Evolutionary conservation across 1,140 invertebrate species (phyloP), one percentile per base, ranked within the genome.

Genomic region (Hydropsyche tenuis): DNA sequence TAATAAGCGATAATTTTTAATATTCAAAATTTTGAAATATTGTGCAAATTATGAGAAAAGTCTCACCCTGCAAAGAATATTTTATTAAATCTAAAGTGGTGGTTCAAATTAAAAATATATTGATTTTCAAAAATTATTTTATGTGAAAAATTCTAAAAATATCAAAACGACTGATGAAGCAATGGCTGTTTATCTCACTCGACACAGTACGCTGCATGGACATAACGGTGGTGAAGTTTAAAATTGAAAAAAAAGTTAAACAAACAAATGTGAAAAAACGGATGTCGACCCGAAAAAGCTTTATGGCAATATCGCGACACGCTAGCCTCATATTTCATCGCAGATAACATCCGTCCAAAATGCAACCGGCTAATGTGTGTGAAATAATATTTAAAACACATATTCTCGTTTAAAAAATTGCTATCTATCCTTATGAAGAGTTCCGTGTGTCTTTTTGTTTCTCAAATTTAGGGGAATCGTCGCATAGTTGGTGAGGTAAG

Each of bases 121-220:
- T n/a, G n/a, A n/a, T n/a, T n/a, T n/a, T n/a, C n/a, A n/a, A n/a
- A n/a, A n/a, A 46, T 16, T 46, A n/a, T 60, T 3, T 11, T 20
- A 20, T 60, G 18, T 60, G 22, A 60, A 18, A 20, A 60, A 60
- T 22, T n/a, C 53, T 11, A 60, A 60, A 60, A 60, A 60, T 60
- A 20, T 60, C 53, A 60, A 25, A 60, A 46, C 45, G 45, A 16
- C 45, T 16, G 18, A 46, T 16, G 11, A n/a, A 20, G 18, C 53
- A 60, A 20, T 25, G 53, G 53, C 53, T 60, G 53, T 60, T 60
- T 18, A 60, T 60, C 53, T 60, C 53, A 60, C 53, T 60, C 23
- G 53, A 60, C 18, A 25, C 53, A 20, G 22, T 25, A 60, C 16
- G n/a, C n/a, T n/a, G n/a, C n/a, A n/a, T n/a, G n/a, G n/a, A n/a